phyloP scores from a whole-genome alignment of 2,888 invertebrate species.

The Hydraecia micacea region DNA sequence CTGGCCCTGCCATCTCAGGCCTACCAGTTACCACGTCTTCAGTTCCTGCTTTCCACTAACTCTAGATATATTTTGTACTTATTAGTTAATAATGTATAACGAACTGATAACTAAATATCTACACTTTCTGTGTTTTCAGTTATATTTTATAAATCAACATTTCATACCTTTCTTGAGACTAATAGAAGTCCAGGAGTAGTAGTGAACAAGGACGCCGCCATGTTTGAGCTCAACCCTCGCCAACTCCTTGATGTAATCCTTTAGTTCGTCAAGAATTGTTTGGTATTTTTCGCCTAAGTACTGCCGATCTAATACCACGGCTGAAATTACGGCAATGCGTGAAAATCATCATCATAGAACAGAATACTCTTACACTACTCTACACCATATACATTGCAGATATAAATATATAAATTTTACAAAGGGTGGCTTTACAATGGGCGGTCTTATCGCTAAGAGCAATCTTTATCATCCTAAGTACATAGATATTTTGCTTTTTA shows the following conservation, averaged over 20 bases:
- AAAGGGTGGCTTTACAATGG: too few relatives aligned
- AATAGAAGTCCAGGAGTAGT: conserved; percentile 92
- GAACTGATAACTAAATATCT: background rate
- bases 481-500: background rate
- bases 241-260: conserved; percentile 91
- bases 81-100: background rate
- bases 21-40: background rate
- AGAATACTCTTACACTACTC: too few relatives aligned
- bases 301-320: conserved; percentile 93
- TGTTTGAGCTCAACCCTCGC: conserved; percentile 92
- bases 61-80: background rate
- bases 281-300: conserved; percentile 92
- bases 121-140: background rate
- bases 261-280: conserved; percentile 88
- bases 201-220: conserved; percentile 92
- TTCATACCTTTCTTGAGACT: conserved; percentile 92
- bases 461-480: too few relatives aligned
- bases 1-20: background rate
- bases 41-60: background rate
- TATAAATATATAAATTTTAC: too few relatives aligned
- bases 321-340: conserved; percentile 79
- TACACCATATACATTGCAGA: too few relatives aligned
- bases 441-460: too few relatives aligned
- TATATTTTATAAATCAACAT: background rate
- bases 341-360: background rate